phyloP scores from a whole-genome alignment of 2,113 vertebrate genomes.

The Proteles cristata region DNA sequence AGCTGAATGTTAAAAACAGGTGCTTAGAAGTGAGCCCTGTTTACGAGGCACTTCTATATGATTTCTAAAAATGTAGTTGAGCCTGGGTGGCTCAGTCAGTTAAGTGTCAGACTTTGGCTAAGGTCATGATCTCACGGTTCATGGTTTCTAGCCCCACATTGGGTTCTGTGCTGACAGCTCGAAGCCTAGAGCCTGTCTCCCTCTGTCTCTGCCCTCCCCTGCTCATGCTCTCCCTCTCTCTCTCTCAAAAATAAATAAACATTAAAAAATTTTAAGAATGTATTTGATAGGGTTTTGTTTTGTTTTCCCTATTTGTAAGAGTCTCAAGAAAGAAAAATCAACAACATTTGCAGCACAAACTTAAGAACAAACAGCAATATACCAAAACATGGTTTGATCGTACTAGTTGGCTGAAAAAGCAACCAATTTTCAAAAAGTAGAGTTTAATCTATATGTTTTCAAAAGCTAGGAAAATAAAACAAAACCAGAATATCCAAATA shows the following conservation, averaged over 20 bases:
- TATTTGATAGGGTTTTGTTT: background rate
- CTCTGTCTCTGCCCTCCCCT: too few relatives aligned
- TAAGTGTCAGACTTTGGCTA: too few relatives aligned
- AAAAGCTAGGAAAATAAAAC: slow-evolving; percentile 30
- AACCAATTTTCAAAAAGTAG: background rate
- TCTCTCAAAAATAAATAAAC: too few relatives aligned
- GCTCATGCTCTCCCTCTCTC: too few relatives aligned
- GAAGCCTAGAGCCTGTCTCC: too few relatives aligned
- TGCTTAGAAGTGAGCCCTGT: background rate
- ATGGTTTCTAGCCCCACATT: too few relatives aligned
- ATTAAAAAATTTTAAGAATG: background rate
- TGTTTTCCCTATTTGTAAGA: background rate
- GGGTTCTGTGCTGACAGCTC: too few relatives aligned
- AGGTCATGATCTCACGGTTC: too few relatives aligned
- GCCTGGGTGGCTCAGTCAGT: too few relatives aligned
- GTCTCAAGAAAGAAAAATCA: background rate
- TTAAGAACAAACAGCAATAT: slow-evolving; percentile 15
- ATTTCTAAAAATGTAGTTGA: background rate
- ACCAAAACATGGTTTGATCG: background rate
- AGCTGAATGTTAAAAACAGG: background rate
- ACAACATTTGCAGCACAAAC: slow-evolving; percentile 10
- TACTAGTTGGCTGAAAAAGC: background rate
- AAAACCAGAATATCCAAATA: slow-evolving; percentile 54
- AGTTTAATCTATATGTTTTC: slow-evolving; percentile 19
- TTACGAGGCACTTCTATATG: background rate